Evolutionary conservation across 2,113 vertebrate genomes (phyloP).

Genomic region (Daubentonia madagascariensis): DNA sequence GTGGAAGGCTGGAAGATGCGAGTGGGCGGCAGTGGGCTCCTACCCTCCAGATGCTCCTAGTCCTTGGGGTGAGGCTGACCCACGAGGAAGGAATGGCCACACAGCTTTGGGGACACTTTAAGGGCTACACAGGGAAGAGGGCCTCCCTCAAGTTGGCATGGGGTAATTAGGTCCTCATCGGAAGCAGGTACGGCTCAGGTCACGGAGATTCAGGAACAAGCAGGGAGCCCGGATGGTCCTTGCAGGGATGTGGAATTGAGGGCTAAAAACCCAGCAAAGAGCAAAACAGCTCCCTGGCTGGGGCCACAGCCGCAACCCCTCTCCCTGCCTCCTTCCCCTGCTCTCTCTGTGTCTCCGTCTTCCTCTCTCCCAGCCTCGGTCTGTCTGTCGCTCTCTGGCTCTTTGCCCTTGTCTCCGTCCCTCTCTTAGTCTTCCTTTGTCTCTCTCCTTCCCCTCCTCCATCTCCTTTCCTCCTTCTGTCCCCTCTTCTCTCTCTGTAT

Average conservation of each 20-base stretch:
- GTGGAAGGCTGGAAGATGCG: neutral
- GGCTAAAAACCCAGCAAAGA: neutral
- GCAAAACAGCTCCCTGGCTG: neutral
- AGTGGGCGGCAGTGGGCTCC: neutral
- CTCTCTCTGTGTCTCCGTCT: neutral
- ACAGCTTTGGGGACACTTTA: neutral
- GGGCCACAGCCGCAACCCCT: neutral
- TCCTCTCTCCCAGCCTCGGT: neutral
- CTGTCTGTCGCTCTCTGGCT: neutral
- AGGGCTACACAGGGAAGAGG: neutral
- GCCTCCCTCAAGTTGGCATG: neutral
- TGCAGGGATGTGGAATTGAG: neutral
- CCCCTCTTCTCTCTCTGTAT: neutral
- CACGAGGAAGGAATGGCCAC: neutral
- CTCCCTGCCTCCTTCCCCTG: fast-evolving
- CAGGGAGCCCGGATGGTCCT: neutral
- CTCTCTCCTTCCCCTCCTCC: neutral
- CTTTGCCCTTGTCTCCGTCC: neutral
- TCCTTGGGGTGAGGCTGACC: neutral
- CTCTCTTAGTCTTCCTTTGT: neutral
- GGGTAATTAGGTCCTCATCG: neutral
- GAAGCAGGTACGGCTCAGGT: neutral
- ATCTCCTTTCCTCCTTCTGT: too few species aligned
- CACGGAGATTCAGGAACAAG: neutral
- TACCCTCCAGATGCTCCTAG: neutral